phyloP scores from a whole-genome alignment of 2,113 vertebrate species.

The Channa maculata region DNA sequence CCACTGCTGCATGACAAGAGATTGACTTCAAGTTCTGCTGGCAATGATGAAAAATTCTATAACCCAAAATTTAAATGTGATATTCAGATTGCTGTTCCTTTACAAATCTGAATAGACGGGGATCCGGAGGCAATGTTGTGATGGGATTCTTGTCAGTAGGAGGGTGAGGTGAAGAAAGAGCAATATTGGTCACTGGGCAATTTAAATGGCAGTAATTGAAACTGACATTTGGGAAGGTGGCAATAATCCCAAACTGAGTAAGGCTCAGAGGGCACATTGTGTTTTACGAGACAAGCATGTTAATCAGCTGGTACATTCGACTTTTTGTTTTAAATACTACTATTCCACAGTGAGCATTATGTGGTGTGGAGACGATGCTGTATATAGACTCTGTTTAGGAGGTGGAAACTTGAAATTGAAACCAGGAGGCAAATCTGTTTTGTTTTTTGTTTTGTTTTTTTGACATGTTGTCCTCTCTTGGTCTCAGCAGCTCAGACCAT shows the following conservation, averaged over 20 bases:
- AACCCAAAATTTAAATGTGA: slow-evolving; percentile 1
- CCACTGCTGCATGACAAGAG: not conserved
- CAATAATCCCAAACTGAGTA: slow-evolving; percentile 31
- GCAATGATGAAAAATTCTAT: slow-evolving; percentile 17
- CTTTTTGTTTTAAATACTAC: too few species aligned
- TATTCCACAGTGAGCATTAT: too few species aligned
- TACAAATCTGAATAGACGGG: slow-evolving; percentile 8
- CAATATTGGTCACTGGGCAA: slow-evolving; percentile 17
- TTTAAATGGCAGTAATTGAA: slow-evolving; percentile 55
- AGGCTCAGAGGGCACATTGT: slow-evolving; percentile 24
- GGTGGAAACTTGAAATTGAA: too few species aligned
- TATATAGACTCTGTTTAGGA: too few species aligned
- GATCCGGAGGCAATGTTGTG: not conserved
- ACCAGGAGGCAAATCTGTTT: too few species aligned
- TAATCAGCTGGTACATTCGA: not conserved
- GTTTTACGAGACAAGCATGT: slow-evolving; percentile 26
- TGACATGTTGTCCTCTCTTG: too few species aligned
- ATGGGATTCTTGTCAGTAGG: slow-evolving; percentile 7
- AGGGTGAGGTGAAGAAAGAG: slow-evolving; percentile 24
- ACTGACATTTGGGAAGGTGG: slow-evolving; percentile 26
- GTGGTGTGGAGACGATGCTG: too few species aligned
- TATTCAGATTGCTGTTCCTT: slow-evolving; percentile 20
- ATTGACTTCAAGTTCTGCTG: not conserved
- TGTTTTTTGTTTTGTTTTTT: too few species aligned
- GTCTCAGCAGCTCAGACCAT: too few species aligned